Evolutionary conservation across 64 coral and sea anemone genomes (phyloP), one percentile per base, ranked within the genome.

Genomic region (Porites lutea): DNA sequence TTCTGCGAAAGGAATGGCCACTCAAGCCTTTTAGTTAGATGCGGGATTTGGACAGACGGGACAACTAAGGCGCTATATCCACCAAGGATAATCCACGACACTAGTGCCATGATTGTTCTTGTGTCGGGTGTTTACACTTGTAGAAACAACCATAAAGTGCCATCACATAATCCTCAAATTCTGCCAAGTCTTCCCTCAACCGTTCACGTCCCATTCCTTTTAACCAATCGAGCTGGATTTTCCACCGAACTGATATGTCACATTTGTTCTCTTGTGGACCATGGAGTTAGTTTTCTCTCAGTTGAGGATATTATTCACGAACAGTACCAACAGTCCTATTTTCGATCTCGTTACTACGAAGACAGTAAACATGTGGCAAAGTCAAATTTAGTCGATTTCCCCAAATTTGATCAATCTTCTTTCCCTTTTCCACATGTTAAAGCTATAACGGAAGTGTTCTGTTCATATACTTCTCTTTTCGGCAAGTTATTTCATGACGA

Each of bases 151-250:
- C 87, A 89, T 78, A 53, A 78, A 77, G 74, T 89, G 6, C 87
- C 87, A 8, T 89, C 87, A 6, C 73, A 79, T 20, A 52, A 89
- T 61, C 87, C 87, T 3, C 43, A 72, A 46, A 72, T 89, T 13
- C 52, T 90, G 64, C 44, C 88, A 51, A 77, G 55, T 3, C 58
- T 90, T 46, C 88, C 62, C 47, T 70, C 59, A 20, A 18, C 19
- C 80, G 51, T 67, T 52, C 64, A 79, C 50, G 62, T 90, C 66
- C 76, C 88, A n/a, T 90, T 90, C 44, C 79, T 66, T 51, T 77
- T 90, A 21, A 90, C 88, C n/a, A 90, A 79, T 68, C 61, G 88
- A 23, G 58, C 52, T 3, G 88, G 88, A 65, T 90, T 90, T 80
- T 79, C 75, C 5, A 61, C 62, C 3, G 76, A 90, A 66, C 59